Percentiles rank a stretch among this genome's conserved stretches.
phyloP scores from a whole-genome alignment of 2,888 invertebrate species.

The Drosophila falleni region DNA sequence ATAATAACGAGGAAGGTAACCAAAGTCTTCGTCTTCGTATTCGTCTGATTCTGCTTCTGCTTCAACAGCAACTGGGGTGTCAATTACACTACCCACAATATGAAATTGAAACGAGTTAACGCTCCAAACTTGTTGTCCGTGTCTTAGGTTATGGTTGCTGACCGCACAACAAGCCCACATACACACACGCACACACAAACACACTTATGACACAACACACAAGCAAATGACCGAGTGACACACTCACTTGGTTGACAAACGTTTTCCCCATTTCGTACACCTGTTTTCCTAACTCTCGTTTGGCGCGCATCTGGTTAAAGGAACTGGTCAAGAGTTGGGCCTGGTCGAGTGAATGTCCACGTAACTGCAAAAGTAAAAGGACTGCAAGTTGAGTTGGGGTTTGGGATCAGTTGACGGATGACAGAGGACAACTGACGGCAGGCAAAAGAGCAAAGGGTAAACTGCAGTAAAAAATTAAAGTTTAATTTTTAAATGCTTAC shows the following conservation, averaged over 20 bases:
- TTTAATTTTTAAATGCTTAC: too few species aligned
- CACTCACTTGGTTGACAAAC: constrained; percentile 52
- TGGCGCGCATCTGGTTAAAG: constrained; percentile 12
- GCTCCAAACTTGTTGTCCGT: constrained; percentile 48
- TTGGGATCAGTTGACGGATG: constrained; percentile 34
- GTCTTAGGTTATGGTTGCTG: constrained; percentile 72
- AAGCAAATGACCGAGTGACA: constrained; percentile 74
- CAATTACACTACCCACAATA: constrained; percentile 69
- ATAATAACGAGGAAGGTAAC: constrained; percentile 85
- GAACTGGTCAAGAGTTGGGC: constrained; percentile 9
- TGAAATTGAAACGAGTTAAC: constrained; percentile 61
- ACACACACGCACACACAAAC: neutral
- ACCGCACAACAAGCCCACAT: constrained; percentile 32
- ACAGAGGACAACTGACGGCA: constrained; percentile 4
- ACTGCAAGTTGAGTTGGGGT: constrained; percentile 25
- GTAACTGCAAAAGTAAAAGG: constrained; percentile 55
- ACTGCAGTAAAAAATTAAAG: too few species aligned
- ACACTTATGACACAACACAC: constrained; percentile 30
- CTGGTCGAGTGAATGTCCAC: constrained; percentile 47
- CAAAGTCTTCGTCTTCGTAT: constrained; percentile 54
- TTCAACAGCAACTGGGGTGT: constrained; percentile 56
- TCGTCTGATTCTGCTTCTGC: constrained; percentile 34
- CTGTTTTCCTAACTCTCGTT: constrained; percentile 9
- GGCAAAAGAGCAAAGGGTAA: neutral
- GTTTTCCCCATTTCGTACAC: constrained; percentile 17